Evolutionary conservation across 2,888 invertebrate genomes (phyloP), one percentile per base, ranked within the genome.

Genomic region (Oligia strigilis): DNA sequence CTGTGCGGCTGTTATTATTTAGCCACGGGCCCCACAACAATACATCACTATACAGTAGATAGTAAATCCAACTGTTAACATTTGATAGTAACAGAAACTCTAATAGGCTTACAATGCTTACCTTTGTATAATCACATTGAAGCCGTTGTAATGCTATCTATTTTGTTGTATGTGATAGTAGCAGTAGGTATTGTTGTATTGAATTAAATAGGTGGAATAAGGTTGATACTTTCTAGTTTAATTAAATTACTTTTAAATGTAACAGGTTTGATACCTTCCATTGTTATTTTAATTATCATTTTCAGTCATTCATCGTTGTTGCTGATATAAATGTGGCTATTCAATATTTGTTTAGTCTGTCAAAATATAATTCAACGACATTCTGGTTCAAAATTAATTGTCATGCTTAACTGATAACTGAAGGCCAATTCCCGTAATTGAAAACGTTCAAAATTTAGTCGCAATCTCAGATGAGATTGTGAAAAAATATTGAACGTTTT

Each of bases 51-150:
- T 11, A 78, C 52, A 77, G 55, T 43, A n/a, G n/a, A n/a, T n/a
- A 62, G 17, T 75, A 75, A 78, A 75, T 75, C 74, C 60, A 9
- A 67, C 72, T 71, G 75, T 73, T 69, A 77, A 80, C 80, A 81
- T 83, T 60, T 66, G 65, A 85, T 86, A 52, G 58, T 72, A 69
- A 29, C 66, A 79, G 75, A 73, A 74, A 72, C 85, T 77, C 78
- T 76, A 89, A 89, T 77, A 87, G 81, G 90, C 85, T 87, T 90
- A 89, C 78, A 69, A 36, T 81, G 88, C 85, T 90, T 86, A 83
- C 87, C 77, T 78, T 81, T 43, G 75, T 78, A 65, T 92, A 92
- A 92, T 91, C 84, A 89, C 87, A 92, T 92, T 91, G 91, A 89
- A 90, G 84, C 90, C 91, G 78, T 82, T 89, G 90, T 88, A 91